These are phyloP conservation scores for Polypedilum pembai DNA, from an alignment of 1,140 invertebrate genomes.

Conservation along the genomic window DNA sequence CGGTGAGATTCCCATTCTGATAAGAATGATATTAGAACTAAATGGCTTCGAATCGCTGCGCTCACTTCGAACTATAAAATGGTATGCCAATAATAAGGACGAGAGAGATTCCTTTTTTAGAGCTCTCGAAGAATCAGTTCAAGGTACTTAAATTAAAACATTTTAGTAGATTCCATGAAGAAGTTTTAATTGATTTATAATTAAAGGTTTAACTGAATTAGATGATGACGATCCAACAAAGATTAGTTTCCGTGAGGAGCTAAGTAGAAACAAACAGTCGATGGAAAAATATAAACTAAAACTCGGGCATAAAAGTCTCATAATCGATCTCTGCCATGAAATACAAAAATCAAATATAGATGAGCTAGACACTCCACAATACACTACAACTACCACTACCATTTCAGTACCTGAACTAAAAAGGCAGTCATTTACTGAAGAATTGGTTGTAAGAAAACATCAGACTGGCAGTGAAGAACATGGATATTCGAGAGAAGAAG, in stretches of 20 bases:
- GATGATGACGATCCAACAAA: neutral
- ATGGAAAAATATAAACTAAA: neutral
- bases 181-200: too few species aligned
- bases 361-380: neutral
- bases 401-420: neutral
- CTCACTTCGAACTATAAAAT: neutral
- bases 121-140: neutral
- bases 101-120: neutral
- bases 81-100: neutral
- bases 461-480: neutral
- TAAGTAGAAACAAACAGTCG: neutral
- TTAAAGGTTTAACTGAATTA: neutral
- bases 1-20: neutral
- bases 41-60: neutral
- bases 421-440: neutral
- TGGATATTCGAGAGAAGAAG: neutral
- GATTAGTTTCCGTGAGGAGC: neutral
- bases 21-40: neutral
- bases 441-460: neutral
- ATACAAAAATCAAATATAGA: neutral
- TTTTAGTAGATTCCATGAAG: too few species aligned
- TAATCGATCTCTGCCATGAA: constrained; percentile 5
- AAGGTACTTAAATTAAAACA: too few species aligned
- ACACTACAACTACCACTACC: neutral
- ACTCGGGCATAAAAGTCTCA: neutral